Percentiles rank a stretch among this genome's conserved stretches.
These are phyloP conservation scores for Salticus scenicus DNA, from an alignment of 2,888 invertebrate species.

Conservation along the genomic window DNA sequence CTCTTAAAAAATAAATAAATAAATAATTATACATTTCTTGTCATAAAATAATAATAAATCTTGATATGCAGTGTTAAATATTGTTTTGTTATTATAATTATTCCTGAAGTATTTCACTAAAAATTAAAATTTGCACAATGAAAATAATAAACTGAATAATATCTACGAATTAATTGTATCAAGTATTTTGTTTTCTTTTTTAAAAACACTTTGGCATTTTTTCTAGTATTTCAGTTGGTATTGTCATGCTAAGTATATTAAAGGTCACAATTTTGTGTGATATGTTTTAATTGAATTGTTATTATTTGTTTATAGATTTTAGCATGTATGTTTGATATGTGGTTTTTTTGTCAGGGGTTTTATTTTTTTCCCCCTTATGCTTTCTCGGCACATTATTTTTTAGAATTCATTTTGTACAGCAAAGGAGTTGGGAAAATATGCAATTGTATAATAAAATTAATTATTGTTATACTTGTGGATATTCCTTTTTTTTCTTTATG, in stretches of 20 bases:
- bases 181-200: too few species aligned
- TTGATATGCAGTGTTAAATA: too few species aligned
- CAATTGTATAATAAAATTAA: slow-evolving; percentile 63
- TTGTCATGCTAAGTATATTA: background rate
- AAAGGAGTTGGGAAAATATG: slow-evolving; percentile 34
- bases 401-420: slow-evolving; percentile 45
- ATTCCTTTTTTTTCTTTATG: slow-evolving; percentile 1
- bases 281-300: slow-evolving; percentile 24
- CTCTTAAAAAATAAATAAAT: too few species aligned
- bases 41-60: too few species aligned
- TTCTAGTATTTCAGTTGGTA: too few species aligned
- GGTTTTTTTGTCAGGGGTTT: slow-evolving; percentile 30
- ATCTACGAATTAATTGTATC: too few species aligned
- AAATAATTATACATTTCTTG: too few species aligned
- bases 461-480: slow-evolving; percentile 13
- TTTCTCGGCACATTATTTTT: slow-evolving; percentile 22
- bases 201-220: too few species aligned
- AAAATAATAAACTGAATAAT: too few species aligned
- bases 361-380: slow-evolving; percentile 14
- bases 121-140: too few species aligned
- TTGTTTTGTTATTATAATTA: too few species aligned
- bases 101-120: too few species aligned
- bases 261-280: slow-evolving; percentile 24
- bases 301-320: slow-evolving; percentile 6
- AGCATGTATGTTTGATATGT: background rate